Conservation (phyloP, 37 sponge, comb jelly and placozoan species). For the Hormiphora californensis region DNA sequence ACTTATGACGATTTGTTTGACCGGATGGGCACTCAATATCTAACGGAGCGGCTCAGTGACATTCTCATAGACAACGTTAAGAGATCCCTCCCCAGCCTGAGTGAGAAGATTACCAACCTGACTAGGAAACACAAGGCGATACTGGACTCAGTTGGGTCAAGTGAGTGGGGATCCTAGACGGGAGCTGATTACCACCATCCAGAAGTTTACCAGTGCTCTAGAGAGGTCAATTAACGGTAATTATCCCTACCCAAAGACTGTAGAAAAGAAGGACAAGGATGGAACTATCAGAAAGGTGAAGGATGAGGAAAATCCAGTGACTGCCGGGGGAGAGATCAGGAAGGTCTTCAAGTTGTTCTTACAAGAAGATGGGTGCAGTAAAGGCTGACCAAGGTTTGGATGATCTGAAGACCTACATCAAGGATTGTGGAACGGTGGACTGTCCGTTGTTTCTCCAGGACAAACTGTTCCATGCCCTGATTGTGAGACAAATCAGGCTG, state of each 20-base stretch:
- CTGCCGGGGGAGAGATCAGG: conserved; percentile 87
- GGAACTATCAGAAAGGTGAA: background rate
- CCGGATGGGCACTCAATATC: background rate
- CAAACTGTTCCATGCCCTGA: conserved; percentile 88
- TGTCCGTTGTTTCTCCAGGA: conserved; percentile 94
- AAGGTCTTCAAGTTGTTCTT: conserved; percentile 82
- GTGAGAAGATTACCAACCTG: conserved; percentile 66
- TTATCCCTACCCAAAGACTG: conserved; percentile 67
- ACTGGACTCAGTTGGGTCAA: conserved; percentile 66
- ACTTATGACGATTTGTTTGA: background rate
- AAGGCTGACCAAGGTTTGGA: conserved; percentile 65
- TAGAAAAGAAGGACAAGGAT: conserved; percentile 58
- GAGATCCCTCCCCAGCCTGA: conserved; percentile 73
- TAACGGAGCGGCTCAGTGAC: background rate
- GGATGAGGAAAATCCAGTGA: too few species aligned
- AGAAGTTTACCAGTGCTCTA: conserved; percentile 63
- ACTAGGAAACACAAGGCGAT: conserved; percentile 62
- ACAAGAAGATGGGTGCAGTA: conserved; percentile 59
- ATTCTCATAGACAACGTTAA: conserved; percentile 78
- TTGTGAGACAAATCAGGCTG: conserved; percentile 79
- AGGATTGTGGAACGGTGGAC: conserved; percentile 76
- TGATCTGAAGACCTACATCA: conserved; percentile 77
- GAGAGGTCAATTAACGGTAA: background rate
- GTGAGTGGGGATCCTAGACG: conserved; percentile 72
- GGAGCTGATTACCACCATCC: conserved; percentile 70